Evolutionary conservation across 2,113 vertebrate species (phyloP).

Genomic region (Hemiscyllium ocellatum): DNA sequence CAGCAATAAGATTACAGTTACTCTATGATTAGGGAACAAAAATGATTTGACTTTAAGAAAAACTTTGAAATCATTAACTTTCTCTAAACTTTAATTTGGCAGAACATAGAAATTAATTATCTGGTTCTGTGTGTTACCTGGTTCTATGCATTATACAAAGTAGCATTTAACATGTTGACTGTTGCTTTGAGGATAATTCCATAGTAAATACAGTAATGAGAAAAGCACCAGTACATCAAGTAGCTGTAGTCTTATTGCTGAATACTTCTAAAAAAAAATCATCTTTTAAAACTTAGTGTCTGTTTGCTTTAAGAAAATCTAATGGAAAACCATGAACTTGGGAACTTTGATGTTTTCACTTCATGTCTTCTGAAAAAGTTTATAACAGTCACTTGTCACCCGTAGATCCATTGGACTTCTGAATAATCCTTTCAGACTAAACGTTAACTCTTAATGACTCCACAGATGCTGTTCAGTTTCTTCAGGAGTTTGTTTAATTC

Average conservation of each 20-base stretch:
- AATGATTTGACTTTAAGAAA: background rate
- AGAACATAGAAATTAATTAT: background rate
- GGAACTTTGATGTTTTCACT: background rate
- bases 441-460: too few relatives aligned
- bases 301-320: background rate
- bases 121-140: too few relatives aligned
- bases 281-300: background rate
- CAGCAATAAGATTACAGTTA: too few relatives aligned
- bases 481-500: too few relatives aligned
- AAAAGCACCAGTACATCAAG: background rate
- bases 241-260: background rate
- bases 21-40: background rate
- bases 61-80: background rate
- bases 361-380: background rate
- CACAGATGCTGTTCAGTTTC: too few relatives aligned
- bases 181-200: background rate
- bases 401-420: background rate
- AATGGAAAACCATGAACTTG: background rate
- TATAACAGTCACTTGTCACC: background rate
- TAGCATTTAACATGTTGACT: background rate
- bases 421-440: too few relatives aligned
- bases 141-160: background rate
- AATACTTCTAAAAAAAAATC: background rate
- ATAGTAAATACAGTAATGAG: background rate
- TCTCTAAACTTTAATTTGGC: background rate